A percentile compares a stretch with the other conserved stretches of the same genome.
phyloP scores from a whole-genome alignment of 2,113 vertebrate species.

The Gopherus flavomarginatus region DNA sequence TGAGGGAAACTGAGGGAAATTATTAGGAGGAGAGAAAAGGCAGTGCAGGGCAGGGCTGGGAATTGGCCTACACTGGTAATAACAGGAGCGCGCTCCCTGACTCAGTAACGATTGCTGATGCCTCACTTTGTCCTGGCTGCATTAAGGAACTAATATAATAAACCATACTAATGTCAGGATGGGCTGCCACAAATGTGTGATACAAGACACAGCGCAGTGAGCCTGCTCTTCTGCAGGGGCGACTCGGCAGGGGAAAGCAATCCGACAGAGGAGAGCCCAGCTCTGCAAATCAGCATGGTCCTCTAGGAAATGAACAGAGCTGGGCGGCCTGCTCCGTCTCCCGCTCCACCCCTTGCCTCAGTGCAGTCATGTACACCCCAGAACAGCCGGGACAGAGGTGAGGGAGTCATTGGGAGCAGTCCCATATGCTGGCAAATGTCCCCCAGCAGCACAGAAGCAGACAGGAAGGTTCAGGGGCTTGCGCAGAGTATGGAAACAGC shows the following conservation, averaged over 20 bases:
- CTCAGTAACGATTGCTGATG: constrained; percentile 38
- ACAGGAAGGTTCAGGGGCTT: too few species aligned
- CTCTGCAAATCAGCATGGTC: background rate
- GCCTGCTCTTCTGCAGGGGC: background rate
- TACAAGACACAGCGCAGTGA: background rate
- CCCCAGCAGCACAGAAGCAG: too few species aligned
- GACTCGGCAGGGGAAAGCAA: background rate
- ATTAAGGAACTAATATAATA: background rate
- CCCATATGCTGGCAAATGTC: background rate
- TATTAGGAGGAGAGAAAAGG: background rate
- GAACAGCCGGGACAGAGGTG: background rate
- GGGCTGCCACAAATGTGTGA: background rate
- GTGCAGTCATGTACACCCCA: background rate
- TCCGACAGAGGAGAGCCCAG: background rate
- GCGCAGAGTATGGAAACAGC: background rate
- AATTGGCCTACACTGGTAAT: background rate
- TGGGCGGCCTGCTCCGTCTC: background rate
- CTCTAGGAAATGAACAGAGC: background rate
- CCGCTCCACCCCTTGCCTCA: accelerated
- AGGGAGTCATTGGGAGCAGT: background rate
- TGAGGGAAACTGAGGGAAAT: background rate
- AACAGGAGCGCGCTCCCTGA: background rate
- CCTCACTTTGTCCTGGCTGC: background rate
- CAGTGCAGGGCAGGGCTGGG: background rate
- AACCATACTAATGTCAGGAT: background rate